phyloP scores from a whole-genome alignment of 2,888 invertebrate species.

The Polyploca ridens region DNA sequence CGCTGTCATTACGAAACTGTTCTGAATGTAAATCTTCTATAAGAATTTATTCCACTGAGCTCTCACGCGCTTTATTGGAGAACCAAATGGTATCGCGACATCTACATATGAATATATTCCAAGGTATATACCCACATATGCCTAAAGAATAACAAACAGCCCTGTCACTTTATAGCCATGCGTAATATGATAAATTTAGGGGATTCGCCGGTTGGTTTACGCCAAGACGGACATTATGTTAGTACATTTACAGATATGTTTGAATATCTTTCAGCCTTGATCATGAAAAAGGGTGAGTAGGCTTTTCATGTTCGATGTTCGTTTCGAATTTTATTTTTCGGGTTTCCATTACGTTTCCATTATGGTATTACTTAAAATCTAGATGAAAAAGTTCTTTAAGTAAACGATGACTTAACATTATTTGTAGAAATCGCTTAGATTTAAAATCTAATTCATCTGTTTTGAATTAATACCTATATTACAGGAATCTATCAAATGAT shows the following conservation, averaged over 20 bases:
- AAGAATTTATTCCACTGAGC: not conserved
- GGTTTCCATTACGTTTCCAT: not conserved
- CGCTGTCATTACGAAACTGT: not conserved
- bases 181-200: not conserved
- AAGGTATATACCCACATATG: not conserved
- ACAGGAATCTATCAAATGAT: too few relatives aligned
- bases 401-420: too few relatives aligned
- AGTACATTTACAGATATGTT: not conserved
- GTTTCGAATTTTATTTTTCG: not conserved
- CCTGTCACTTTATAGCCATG: conserved; percentile 1
- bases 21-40: not conserved
- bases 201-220: conserved; percentile 1
- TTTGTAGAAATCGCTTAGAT: too few relatives aligned
- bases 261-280: not conserved
- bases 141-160: conserved; percentile 7
- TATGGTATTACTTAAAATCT: too few relatives aligned
- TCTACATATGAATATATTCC: not conserved
- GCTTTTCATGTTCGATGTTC: not conserved
- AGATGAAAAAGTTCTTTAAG: too few relatives aligned
- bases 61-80: not conserved
- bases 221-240: not conserved
- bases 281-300: not conserved
- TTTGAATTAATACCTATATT: too few relatives aligned
- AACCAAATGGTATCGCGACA: not conserved
- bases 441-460: too few relatives aligned